Percentiles rank a stretch among this genome's conserved stretches.
Evolutionary conservation across 2,888 invertebrate genomes (phyloP).

Genomic region (Nebria brevicollis): DNA sequence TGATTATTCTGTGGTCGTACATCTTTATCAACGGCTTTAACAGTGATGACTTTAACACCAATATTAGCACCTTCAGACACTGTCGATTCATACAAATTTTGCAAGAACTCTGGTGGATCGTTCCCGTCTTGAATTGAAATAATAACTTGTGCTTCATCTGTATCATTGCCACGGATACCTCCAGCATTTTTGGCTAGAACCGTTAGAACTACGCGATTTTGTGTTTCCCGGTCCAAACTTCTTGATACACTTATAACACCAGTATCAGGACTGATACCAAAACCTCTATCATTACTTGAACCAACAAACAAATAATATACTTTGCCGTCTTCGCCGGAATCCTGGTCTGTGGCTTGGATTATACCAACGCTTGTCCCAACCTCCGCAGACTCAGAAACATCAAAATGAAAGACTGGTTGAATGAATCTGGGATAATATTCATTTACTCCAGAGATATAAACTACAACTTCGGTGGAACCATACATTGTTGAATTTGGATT

Average conservation of each 20-base stretch:
- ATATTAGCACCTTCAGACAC: slow-evolving; percentile 82
- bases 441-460: slow-evolving; percentile 86
- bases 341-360: slow-evolving; percentile 89
- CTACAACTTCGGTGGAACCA: slow-evolving; percentile 75
- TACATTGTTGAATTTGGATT: slow-evolving; percentile 89
- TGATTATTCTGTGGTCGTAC: slow-evolving; percentile 91
- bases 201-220: slow-evolving; percentile 87
- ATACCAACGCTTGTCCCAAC: slow-evolving; percentile 86
- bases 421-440: slow-evolving; percentile 90
- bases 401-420: slow-evolving; percentile 90
- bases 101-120: slow-evolving; percentile 93
- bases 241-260: slow-evolving; percentile 87
- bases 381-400: slow-evolving; percentile 91
- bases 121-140: slow-evolving; percentile 96
- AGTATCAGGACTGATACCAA: slow-evolving; percentile 83
- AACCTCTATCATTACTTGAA: slow-evolving; percentile 91
- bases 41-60: slow-evolving; percentile 79
- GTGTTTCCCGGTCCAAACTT: slow-evolving; percentile 86
- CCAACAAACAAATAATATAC: slow-evolving; percentile 94
- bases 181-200: slow-evolving; percentile 96
- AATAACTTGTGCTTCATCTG: slow-evolving; percentile 93
- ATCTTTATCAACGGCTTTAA: slow-evolving; percentile 91
- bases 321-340: slow-evolving; percentile 86
- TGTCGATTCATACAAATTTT: slow-evolving; percentile 78
- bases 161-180: slow-evolving; percentile 93